These are phyloP conservation scores for Herminia tarsipennalis DNA, from an alignment of 2,888 invertebrate species.

Conservation along the genomic window DNA sequence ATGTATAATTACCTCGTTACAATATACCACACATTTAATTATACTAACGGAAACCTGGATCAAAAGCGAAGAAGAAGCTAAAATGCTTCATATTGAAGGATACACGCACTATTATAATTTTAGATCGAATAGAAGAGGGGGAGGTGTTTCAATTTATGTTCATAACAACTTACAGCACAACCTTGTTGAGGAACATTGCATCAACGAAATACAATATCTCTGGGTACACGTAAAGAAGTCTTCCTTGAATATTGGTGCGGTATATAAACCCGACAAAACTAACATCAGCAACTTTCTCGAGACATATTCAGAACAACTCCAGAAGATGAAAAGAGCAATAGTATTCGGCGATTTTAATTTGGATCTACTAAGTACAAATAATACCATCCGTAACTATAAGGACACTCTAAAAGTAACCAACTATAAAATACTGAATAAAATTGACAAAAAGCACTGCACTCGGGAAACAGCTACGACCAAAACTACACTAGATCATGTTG, in stretches of 20 bases:
- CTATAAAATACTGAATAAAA: constrained; percentile 11
- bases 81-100: constrained; percentile 2
- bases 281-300: constrained; percentile 4
- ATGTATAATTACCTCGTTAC: constrained; percentile 5
- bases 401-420: background rate
- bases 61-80: constrained; percentile 8
- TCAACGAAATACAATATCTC: constrained; percentile 2
- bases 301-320: background rate
- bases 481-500: constrained; percentile 9
- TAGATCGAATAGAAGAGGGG: constrained; percentile 1
- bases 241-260: constrained; percentile 3
- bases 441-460: constrained; percentile 1
- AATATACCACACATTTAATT: constrained; percentile 1
- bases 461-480: constrained; percentile 2
- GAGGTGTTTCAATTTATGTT: constrained; percentile 7
- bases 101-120: constrained; percentile 12
- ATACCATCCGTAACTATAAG: no score
- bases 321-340: constrained; percentile 1
- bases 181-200: background rate
- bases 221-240: constrained; percentile 5
- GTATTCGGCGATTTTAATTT: no score
- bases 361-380: no score
- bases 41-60: constrained; percentile 11
- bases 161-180: background rate
- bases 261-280: constrained; percentile 6